Conservation (phyloP, 2,113 vertebrate species). For the Brachyhypopomus gauderio region DNA sequence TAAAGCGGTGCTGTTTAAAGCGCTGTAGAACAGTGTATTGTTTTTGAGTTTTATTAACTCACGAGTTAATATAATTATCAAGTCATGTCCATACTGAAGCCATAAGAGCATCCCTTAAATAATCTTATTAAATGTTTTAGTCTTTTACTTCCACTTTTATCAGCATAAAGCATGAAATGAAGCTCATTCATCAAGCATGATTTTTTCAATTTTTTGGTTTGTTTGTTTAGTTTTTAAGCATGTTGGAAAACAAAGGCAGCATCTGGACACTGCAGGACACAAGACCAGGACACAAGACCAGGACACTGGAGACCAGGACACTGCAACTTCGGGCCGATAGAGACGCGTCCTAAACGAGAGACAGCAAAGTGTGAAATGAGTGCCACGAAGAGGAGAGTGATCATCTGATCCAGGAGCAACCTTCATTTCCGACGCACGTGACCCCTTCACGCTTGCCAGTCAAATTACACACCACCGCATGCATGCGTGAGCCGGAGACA, state of each 20-base stretch:
- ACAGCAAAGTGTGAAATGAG: slow-evolving; percentile 30
- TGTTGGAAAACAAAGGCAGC: not conserved
- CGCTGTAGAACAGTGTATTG: no score
- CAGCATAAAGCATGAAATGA: not conserved
- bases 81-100: no score
- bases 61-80: no score
- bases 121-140: no score
- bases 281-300: no score
- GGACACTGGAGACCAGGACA: not conserved
- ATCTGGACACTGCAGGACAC: no score
- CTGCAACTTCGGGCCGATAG: not conserved
- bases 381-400: not conserved
- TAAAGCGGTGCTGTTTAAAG: no score
- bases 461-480: slow-evolving; percentile 31
- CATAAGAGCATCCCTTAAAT: no score
- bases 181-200: not conserved
- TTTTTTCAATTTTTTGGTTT: no score
- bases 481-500: slow-evolving; percentile 18
- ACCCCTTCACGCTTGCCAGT: slow-evolving; percentile 41
- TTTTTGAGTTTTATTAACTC: no score
- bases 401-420: slow-evolving; percentile 30
- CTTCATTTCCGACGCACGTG: slow-evolving; percentile 22
- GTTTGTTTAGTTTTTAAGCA: no score
- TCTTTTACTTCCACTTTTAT: no score
- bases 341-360: slow-evolving; percentile 15